Conservation (phyloP, 2,797 vertebrate species). For the Euthynnus affinis region DNA sequence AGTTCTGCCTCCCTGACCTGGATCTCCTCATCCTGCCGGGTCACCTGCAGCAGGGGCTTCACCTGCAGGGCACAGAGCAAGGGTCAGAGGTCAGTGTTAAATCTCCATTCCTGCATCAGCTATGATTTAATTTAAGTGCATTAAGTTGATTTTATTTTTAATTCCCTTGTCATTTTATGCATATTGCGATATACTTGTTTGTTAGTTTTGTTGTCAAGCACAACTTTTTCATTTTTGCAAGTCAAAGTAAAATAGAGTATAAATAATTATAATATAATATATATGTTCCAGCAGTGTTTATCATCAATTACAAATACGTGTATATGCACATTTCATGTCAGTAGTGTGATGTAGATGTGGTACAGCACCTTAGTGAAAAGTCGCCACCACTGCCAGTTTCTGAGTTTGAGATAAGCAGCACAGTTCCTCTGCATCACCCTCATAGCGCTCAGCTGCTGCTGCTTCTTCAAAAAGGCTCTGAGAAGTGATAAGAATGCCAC, state of each 20-base stretch:
- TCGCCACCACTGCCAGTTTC: slow-evolving; percentile 97
- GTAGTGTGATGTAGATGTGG: not conserved
- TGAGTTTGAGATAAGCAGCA: slow-evolving; percentile 93
- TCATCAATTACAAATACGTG: not conserved
- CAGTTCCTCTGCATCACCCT: slow-evolving; percentile 95
- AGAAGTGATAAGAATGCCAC: slow-evolving; percentile 16
- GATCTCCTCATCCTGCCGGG: slow-evolving; percentile 93
- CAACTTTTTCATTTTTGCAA: not conserved
- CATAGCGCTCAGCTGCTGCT: slow-evolving; percentile 93
- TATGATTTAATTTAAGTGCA: slow-evolving; percentile 3
- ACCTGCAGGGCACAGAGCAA: slow-evolving; percentile 82
- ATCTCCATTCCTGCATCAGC: not conserved
- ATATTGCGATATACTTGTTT: not conserved
- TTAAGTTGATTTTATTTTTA: not conserved
- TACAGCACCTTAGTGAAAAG: slow-evolving; percentile 91
- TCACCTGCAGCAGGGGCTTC: slow-evolving; percentile 93
- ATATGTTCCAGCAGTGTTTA: not conserved
- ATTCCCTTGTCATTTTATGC: not conserved
- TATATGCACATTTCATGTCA: not conserved
- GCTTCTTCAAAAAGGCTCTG: slow-evolving; percentile 91
- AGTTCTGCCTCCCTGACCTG: slow-evolving; percentile 89
- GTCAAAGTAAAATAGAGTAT: not conserved
- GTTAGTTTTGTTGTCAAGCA: not conserved
- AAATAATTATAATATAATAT: no score
- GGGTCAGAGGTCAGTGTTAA: slow-evolving; percentile 23